Percentiles rank a stretch among this genome's conserved stretches.
Conservation (phyloP, 2,888 invertebrate species). For the Leptopilina syphax region DNA sequence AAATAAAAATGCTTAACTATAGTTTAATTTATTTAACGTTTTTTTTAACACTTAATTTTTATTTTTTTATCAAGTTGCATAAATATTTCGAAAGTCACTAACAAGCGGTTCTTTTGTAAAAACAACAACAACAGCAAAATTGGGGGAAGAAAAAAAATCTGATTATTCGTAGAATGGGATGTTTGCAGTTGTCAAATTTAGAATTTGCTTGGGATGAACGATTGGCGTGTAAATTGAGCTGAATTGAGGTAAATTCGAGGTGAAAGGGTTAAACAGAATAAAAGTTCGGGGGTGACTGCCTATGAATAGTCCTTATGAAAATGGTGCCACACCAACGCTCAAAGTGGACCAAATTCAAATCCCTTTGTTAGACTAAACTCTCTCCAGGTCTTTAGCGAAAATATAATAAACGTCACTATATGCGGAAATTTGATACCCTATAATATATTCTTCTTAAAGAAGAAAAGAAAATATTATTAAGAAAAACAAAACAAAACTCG, state of each 20-base stretch:
- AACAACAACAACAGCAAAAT: not conserved
- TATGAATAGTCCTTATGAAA: conserved; percentile 10
- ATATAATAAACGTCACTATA: not conserved
- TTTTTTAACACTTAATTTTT: too few relatives aligned
- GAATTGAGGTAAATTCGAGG: conserved; percentile 34
- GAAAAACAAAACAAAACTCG: too few relatives aligned
- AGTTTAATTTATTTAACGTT: too few relatives aligned
- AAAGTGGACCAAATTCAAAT: conserved; percentile 28
- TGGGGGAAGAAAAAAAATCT: not conserved
- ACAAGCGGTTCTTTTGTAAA: not conserved
- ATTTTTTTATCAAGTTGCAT: not conserved
- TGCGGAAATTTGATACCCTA: too few relatives aligned
- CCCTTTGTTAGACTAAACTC: conserved; percentile 2
- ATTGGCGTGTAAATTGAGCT: conserved; percentile 37
- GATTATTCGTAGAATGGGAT: not conserved
- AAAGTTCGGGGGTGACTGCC: conserved; percentile 15
- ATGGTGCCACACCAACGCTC: not conserved
- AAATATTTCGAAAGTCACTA: not conserved
- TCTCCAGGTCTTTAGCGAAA: not conserved
- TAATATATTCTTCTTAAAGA: too few relatives aligned
- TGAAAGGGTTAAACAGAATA: conserved; percentile 35
- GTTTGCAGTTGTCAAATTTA: conserved; percentile 7
- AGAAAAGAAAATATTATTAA: too few relatives aligned
- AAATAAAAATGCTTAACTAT: too few relatives aligned
- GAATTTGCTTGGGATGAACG: conserved; percentile 4